Percentiles rank a stretch among this genome's conserved stretches.
phyloP scores from a whole-genome alignment of 2,113 vertebrate species.

The Onychorhynchus coronatus region DNA sequence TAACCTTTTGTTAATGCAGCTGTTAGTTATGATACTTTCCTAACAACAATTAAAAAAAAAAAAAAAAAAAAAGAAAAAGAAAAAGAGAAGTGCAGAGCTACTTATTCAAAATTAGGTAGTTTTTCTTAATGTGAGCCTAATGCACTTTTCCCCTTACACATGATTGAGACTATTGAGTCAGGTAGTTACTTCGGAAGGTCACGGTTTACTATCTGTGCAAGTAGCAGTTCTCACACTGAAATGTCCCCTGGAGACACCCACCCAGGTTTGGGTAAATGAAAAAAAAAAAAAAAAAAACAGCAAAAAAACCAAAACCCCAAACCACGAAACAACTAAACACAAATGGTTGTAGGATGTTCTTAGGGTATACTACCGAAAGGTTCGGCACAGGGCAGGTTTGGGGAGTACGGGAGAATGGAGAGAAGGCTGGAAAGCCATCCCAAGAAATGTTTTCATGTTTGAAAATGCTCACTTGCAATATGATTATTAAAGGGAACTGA shows the following conservation, averaged over 20 bases:
- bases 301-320: no score
- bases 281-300: not conserved
- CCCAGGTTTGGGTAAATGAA: not conserved
- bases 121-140: slow-evolving; percentile 62
- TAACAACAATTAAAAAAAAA: not conserved
- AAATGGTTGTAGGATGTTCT: not conserved
- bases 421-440: not conserved
- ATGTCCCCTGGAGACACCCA: slow-evolving; percentile 13
- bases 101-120: slow-evolving; percentile 79
- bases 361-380: not conserved
- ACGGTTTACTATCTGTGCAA: slow-evolving; percentile 53
- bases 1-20: slow-evolving; percentile 29
- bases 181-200: slow-evolving; percentile 75
- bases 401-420: not conserved
- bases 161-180: slow-evolving; percentile 66
- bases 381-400: not conserved
- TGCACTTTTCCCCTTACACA: slow-evolving; percentile 56
- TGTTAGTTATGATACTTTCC: slow-evolving; percentile 38
- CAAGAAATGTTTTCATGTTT: not conserved
- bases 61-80: not conserved
- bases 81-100: slow-evolving; percentile 57
- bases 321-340: no score
- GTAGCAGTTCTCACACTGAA: slow-evolving; percentile 44
- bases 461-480: slow-evolving; percentile 9
- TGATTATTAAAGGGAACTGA: not conserved